These are phyloP conservation scores for Mizuhopecten yessoensis DNA, from an alignment of 1,140 invertebrate genomes.

Conservation along the genomic window DNA sequence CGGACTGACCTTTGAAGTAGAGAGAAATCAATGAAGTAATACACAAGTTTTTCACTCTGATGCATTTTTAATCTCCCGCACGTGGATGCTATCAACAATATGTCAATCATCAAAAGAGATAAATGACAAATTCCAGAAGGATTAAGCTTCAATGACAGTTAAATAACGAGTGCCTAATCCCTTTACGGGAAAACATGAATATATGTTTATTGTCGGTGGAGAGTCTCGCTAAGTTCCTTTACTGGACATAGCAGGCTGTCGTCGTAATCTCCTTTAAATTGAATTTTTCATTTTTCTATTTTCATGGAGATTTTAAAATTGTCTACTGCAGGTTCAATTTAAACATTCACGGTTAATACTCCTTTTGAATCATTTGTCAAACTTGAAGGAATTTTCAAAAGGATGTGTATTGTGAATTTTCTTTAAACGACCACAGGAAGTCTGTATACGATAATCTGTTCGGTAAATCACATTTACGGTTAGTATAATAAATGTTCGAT, in stretches of 20 bases:
- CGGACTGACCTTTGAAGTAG: neutral
- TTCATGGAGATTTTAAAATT: neutral
- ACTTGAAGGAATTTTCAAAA: neutral
- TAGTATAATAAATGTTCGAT: neutral
- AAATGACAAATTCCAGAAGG: neutral
- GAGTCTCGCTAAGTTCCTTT: neutral
- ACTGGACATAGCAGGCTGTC: neutral
- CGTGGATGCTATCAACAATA: neutral
- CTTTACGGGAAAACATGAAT: neutral
- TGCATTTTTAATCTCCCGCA: neutral
- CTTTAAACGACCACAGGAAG: neutral
- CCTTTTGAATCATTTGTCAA: conserved; percentile 5
- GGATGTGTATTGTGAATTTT: conserved; percentile 25
- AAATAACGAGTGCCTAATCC: neutral
- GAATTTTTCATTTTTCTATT: neutral
- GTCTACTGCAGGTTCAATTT: neutral
- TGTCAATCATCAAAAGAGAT: neutral
- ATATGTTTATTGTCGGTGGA: neutral
- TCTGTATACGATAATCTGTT: neutral
- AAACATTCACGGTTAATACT: neutral
- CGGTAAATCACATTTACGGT: neutral
- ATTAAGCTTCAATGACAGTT: neutral
- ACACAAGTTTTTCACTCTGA: neutral
- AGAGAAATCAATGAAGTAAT: neutral
- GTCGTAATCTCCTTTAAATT: neutral